Evolutionary conservation across 2,888 invertebrate genomes (phyloP).

Genomic region (Agrochola macilenta): DNA sequence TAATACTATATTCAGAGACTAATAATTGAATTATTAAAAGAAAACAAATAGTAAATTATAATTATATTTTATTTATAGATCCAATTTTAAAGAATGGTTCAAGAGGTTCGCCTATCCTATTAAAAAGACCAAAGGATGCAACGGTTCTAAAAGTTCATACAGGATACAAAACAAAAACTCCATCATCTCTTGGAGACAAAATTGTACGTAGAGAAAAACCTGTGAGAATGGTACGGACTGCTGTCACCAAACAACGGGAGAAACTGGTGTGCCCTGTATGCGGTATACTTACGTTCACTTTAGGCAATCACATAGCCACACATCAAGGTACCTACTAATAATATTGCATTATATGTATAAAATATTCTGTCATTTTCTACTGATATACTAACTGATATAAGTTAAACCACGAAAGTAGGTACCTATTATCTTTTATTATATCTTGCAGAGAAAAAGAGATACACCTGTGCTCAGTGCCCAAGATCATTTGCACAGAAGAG

Average conservation of each 20-base stretch:
- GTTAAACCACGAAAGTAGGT: not conserved
- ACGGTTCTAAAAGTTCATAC: conserved; percentile 84
- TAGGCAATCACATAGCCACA: conserved; percentile 87
- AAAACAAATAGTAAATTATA: not conserved
- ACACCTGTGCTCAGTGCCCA: conserved; percentile 85
- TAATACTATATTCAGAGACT: too few relatives aligned
- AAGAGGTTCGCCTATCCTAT: conserved; percentile 84
- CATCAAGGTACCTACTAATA: conserved; percentile 83
- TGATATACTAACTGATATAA: not conserved
- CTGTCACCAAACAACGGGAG: conserved; percentile 81
- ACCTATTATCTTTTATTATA: conserved; percentile 15
- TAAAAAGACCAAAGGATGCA: conserved; percentile 87
- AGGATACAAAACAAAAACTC: conserved; percentile 73
- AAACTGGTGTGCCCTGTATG: conserved; percentile 89
- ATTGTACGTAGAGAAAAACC: conserved; percentile 75
- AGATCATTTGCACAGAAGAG: conserved; percentile 87
- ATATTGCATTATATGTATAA: not conserved
- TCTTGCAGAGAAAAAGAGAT: conserved; percentile 86
- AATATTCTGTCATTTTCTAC: not conserved
- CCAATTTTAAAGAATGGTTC: conserved; percentile 87
- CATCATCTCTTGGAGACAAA: conserved; percentile 64
- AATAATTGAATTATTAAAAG: not conserved
- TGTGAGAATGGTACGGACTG: conserved; percentile 76
- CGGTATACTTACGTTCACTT: conserved; percentile 86
- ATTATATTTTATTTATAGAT: conserved; percentile 73